phyloP scores from a whole-genome alignment of 2,113 vertebrate genomes.

The Grallaria varia region DNA sequence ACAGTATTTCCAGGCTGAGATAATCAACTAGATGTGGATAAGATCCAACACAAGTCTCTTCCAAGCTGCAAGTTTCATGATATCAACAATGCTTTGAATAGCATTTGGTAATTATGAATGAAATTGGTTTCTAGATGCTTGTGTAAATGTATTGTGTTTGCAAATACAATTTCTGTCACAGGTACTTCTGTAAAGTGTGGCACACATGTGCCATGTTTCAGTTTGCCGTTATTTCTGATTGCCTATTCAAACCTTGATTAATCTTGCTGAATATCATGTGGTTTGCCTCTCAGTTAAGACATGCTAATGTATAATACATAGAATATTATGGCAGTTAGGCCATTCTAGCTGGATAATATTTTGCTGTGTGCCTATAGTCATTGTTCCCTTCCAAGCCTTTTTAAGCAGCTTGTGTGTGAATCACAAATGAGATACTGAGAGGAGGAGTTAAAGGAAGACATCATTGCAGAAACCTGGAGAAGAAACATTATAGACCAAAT shows the following conservation, averaged over 20 bases:
- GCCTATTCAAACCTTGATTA: not conserved
- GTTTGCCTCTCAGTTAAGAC: not conserved
- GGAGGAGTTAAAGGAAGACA: not conserved
- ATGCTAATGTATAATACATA: not conserved
- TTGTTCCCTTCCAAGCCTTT: not conserved
- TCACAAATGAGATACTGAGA: not conserved
- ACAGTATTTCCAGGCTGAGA: not conserved
- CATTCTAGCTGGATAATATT: not conserved
- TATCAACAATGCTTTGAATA: not conserved
- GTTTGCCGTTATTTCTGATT: not conserved
- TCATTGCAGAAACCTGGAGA: not conserved
- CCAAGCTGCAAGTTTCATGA: not conserved
- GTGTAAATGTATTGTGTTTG: not conserved
- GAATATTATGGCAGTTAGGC: not conserved
- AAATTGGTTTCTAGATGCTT: not conserved
- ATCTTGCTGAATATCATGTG: not conserved
- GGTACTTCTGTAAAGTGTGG: not conserved
- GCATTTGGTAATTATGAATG: not conserved
- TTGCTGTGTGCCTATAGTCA: not conserved
- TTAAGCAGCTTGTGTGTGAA: not conserved
- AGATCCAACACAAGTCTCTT: not conserved
- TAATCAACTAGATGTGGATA: not conserved
- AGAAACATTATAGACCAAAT: not conserved
- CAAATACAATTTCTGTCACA: not conserved
- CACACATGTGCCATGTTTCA: not conserved